Conservation (phyloP, 2,888 invertebrate species). For the Melinaea menophilus region DNA sequence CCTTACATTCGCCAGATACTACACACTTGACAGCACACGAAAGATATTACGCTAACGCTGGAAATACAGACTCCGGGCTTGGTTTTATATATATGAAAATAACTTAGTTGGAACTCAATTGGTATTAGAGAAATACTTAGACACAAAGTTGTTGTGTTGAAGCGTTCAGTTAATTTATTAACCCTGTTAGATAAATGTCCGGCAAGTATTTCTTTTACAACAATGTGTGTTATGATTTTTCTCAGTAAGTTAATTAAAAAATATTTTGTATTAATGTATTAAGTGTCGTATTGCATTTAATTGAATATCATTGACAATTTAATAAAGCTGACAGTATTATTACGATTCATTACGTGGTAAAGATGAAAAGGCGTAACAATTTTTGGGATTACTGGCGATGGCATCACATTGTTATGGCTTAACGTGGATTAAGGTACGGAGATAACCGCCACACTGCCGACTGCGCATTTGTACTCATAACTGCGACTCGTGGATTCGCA, state of each 20-base stretch:
- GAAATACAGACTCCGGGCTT: constrained; percentile 12
- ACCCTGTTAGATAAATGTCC: too few species aligned
- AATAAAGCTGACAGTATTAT: constrained; percentile 22
- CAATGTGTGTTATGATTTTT: too few species aligned
- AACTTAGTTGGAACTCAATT: not conserved
- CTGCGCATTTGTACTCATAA: constrained; percentile 23
- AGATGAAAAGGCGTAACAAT: constrained; percentile 33
- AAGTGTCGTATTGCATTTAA: not conserved
- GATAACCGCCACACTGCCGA: constrained; percentile 18
- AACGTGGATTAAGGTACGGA: constrained; percentile 31
- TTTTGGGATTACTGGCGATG: constrained; percentile 30
- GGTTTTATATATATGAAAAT: not conserved
- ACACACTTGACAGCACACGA: constrained; percentile 32
- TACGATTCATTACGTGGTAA: constrained; percentile 28
- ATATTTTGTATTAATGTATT: too few species aligned
- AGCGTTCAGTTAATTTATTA: too few species aligned
- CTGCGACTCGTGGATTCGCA: constrained; percentile 20
- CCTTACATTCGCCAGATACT: constrained; percentile 35
- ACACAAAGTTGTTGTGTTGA: too few species aligned
- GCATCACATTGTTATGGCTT: constrained; percentile 30
- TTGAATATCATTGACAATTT: not conserved
- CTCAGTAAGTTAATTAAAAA: too few species aligned
- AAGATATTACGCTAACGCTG: constrained; percentile 33
- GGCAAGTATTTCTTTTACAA: too few species aligned
- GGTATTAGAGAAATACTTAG: too few species aligned